Evolutionary conservation across 2,888 invertebrate species (phyloP).

Genomic region (Polymixis lichenea): DNA sequence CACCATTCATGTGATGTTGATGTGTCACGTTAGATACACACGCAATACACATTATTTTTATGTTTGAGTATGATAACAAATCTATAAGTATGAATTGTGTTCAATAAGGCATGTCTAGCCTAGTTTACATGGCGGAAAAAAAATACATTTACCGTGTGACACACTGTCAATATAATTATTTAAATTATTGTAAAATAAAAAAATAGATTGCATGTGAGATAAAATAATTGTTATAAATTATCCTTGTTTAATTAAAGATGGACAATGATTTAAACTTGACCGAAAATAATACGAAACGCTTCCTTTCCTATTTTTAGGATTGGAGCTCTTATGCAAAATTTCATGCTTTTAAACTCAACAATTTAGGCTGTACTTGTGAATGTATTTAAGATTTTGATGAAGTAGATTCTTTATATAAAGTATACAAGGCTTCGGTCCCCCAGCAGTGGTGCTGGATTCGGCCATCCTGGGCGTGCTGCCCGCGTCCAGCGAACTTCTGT

Average conservation of each 20-base stretch:
- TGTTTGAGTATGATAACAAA: conserved; percentile 39
- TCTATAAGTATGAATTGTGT: conserved; percentile 24
- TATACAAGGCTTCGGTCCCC: conserved; percentile 49
- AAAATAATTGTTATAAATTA: not conserved
- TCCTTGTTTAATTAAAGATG: not conserved
- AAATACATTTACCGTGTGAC: not conserved
- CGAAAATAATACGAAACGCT: not conserved
- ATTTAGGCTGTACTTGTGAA: not conserved
- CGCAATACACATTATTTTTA: conserved; percentile 26
- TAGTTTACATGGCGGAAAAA: conserved; percentile 2
- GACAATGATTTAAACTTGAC: not conserved
- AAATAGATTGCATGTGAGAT: not conserved
- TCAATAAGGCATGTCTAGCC: conserved; percentile 8
- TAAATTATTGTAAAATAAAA: not conserved
- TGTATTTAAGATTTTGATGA: not conserved
- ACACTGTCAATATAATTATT: not conserved
- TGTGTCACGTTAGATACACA: conserved; percentile 20
- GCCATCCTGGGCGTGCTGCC: conserved; percentile 86
- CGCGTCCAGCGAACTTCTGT: conserved; percentile 79
- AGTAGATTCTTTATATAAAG: conserved; percentile 36
- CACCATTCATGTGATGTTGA: conserved; percentile 27
- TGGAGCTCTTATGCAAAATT: no score
- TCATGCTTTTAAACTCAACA: not conserved
- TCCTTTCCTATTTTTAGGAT: not conserved
- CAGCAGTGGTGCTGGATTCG: conserved; percentile 84